phyloP scores from a whole-genome alignment of 1,140 invertebrate species.

The Drosophila bifasciata region DNA sequence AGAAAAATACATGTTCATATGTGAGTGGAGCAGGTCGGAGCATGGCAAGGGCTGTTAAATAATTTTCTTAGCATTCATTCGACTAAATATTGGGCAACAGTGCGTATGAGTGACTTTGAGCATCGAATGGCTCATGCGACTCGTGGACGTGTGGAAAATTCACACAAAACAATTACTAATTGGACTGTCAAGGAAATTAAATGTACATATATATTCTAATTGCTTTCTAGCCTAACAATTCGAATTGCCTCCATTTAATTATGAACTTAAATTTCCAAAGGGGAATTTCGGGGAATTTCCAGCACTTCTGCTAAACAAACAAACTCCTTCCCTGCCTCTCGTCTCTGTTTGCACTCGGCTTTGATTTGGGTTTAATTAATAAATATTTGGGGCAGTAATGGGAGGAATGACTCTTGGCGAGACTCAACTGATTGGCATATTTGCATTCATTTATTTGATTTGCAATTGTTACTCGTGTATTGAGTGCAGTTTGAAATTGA shows the following conservation, averaged over 20 bases:
- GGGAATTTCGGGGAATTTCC: too few relatives aligned
- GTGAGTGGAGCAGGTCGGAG: not conserved
- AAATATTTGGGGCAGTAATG: constrained; percentile 37
- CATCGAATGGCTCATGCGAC: too few relatives aligned
- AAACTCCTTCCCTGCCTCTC: too few relatives aligned
- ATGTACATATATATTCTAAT: constrained; percentile 12
- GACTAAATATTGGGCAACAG: constrained; percentile 19
- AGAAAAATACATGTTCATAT: constrained; percentile 15
- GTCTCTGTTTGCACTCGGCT: constrained; percentile 10
- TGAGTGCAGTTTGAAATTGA: constrained; percentile 4
- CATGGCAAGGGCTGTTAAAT: constrained; percentile 9
- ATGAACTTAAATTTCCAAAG: too few relatives aligned
- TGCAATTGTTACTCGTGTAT: constrained; percentile 24
- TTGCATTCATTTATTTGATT: constrained; percentile 59
- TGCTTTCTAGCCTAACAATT: not conserved
- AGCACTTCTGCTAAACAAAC: too few relatives aligned
- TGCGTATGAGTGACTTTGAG: constrained; percentile 13
- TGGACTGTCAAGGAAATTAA: constrained; percentile 38
- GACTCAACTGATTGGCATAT: constrained; percentile 37
- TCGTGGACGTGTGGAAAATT: too few relatives aligned
- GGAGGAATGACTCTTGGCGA: not conserved
- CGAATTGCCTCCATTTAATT: too few relatives aligned
- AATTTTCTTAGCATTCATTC: constrained; percentile 12
- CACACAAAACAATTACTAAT: constrained; percentile 11
- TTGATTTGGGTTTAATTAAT: constrained; percentile 32